Evolutionary conservation across 2,888 invertebrate genomes (phyloP), one percentile per base, ranked within the genome.

Genomic region (Xestia xanthographa): DNA sequence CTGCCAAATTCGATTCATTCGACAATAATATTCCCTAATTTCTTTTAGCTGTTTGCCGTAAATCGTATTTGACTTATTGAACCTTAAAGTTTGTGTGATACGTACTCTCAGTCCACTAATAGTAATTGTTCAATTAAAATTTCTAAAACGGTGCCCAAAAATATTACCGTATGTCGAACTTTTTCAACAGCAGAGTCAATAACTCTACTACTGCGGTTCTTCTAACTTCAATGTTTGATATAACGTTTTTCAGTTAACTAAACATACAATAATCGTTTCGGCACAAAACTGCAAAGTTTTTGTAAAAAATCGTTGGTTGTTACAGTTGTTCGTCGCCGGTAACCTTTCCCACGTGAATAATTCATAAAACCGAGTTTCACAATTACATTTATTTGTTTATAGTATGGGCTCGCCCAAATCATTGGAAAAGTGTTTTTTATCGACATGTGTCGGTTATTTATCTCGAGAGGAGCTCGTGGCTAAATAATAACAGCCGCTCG

Each of bases 291-390:
- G 86, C 66, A 84, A 89, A 87, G 88, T 90, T 91, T 91, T 91
- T 89, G 88, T 91, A 91, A 83, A 77, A 83, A 91, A 89, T 87
- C 89, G 87, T 82, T 80, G 85, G 89, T 93, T 92, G 89, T 92
- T 91, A 87, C 93, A 94, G 92, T 91, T 93, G 93, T 90, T 87
- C 84, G 87, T 87, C 83, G 86, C 80, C 81, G 81, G 90, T 86
- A 91, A 90, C 90, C 78, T 91, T 92, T 94, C 93, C 92, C 94
- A 93, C 89, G 92, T 94, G 90, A 95, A 94, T 94, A 87, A 95
- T 94, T 94, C 93, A 94, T 93, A 87, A 90, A 86, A 88, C 86
- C 83, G 88, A 90, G 90, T 89, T 91, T 90, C 86, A 89, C 89
- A 92, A 92, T 91, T 92, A 92, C 89, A 91, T 80, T 87, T 79